These are phyloP conservation scores for Meloidogyne floridensis DNA, from an alignment of 1,140 invertebrate genomes.

Conservation along the genomic window DNA sequence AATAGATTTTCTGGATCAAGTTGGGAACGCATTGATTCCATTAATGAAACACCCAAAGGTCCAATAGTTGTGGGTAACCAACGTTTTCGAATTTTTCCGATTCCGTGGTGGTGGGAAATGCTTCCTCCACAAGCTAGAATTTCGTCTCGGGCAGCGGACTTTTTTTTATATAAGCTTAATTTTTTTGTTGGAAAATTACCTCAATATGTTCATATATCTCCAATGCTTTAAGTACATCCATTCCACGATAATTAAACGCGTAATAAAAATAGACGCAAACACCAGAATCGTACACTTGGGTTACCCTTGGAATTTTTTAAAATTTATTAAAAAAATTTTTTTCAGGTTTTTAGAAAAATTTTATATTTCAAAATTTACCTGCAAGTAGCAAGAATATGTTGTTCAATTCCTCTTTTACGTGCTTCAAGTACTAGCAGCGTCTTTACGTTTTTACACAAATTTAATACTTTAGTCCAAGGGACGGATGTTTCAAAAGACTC, in stretches of 20 bases:
- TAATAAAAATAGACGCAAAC: constrained; percentile 98
- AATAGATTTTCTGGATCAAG: constrained; percentile 93
- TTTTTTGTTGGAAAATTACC: constrained; percentile 59
- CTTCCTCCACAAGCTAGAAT: constrained; percentile 87
- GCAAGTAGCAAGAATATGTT: constrained; percentile 68
- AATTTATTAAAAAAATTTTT: too few species aligned
- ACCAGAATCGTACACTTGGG: constrained; percentile 93
- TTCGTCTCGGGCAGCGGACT: constrained; percentile 83
- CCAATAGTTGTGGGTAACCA: constrained; percentile 81
- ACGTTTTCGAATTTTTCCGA: constrained; percentile 85
- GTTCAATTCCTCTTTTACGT: constrained; percentile 68
- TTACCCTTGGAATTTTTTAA: constrained; percentile 72
- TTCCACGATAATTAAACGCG: constrained; percentile 78
- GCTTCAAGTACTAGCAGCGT: constrained; percentile 78
- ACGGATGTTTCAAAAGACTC: constrained; percentile 98
- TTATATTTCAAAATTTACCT: constrained; percentile 52
- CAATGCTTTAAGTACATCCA: constrained; percentile 71
- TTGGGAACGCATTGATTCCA: constrained; percentile 79
- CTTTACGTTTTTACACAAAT: constrained; percentile 86
- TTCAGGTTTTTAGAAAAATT: background rate
- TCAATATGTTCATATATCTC: constrained; percentile 77
- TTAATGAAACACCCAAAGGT: constrained; percentile 75
- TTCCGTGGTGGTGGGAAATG: constrained; percentile 77
- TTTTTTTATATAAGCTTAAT: constrained; percentile 21
- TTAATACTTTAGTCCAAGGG: constrained; percentile 77